A percentile compares a stretch with the other conserved stretches of the same genome.
Conservation (phyloP, 1,140 invertebrate species). For the Eciton burchellii region DNA sequence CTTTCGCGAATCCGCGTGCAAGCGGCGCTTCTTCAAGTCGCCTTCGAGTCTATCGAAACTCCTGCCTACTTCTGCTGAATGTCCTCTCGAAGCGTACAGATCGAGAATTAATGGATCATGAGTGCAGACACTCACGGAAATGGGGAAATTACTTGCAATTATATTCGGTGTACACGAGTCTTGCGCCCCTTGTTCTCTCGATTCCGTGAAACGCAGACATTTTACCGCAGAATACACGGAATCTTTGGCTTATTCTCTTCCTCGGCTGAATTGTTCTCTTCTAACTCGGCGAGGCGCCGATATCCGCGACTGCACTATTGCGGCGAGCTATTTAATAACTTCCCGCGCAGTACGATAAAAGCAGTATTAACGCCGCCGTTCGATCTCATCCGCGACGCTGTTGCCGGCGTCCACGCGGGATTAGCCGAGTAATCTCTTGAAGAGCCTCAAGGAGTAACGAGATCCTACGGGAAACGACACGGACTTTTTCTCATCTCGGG, state of each 20-base stretch:
- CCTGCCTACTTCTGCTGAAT: too few relatives aligned
- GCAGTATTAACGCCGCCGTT: conserved; percentile 71
- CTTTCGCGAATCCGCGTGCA: too few relatives aligned
- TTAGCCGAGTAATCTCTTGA: conserved; percentile 74
- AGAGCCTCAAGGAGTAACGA: conserved; percentile 73
- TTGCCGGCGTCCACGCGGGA: conserved; percentile 68
- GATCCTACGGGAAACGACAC: conserved; percentile 68
- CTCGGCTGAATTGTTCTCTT: not conserved
- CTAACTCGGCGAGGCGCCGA: too few relatives aligned
- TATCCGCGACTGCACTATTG: conserved; percentile 22
- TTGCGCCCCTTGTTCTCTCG: too few relatives aligned
- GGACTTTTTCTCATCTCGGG: conserved; percentile 73
- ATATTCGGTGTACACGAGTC: too few relatives aligned
- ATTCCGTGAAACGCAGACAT: not conserved
- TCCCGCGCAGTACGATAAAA: conserved; percentile 71
- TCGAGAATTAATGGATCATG: too few relatives aligned
- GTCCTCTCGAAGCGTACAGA: too few relatives aligned
- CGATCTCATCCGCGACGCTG: conserved; percentile 70
- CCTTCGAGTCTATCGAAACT: too few relatives aligned
- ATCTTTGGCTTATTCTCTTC: too few relatives aligned
- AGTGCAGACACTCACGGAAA: too few relatives aligned
- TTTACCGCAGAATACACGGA: not conserved
- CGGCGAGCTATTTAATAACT: conserved; percentile 69
- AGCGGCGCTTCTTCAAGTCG: too few relatives aligned
- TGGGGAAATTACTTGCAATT: too few relatives aligned